Evolutionary conservation across 92 coral and sea anemone genomes (phyloP).

Genomic region (Montipora capitata): DNA sequence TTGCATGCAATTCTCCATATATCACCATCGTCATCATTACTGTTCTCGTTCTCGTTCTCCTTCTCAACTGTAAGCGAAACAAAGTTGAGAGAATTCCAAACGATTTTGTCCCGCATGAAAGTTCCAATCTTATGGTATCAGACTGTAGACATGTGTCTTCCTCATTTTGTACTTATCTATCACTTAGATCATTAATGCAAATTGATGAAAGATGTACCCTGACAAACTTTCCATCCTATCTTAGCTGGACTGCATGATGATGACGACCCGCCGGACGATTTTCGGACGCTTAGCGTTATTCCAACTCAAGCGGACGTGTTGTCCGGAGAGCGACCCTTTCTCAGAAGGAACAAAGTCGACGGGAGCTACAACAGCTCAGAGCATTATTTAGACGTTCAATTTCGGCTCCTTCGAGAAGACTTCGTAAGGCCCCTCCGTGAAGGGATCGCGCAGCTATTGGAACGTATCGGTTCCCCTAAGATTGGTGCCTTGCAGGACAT

Average conservation of each 20-base stretch:
- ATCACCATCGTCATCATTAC: no score
- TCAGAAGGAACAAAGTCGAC: constrained; percentile 84
- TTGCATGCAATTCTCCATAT: no score
- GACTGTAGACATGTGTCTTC: no score
- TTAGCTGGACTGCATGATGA: constrained; percentile 71
- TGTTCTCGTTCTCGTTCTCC: no score
- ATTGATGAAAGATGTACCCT: no score
- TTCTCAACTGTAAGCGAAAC: no score
- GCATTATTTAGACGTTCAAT: constrained; percentile 72
- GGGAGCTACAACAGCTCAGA: constrained; percentile 84
- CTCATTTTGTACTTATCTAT: no score
- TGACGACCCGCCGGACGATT: constrained; percentile 89
- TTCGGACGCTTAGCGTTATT: constrained; percentile 84
- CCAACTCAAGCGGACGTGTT: constrained; percentile 86
- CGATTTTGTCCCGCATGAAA: no score
- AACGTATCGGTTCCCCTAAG: constrained; percentile 59
- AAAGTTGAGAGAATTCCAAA: no score
- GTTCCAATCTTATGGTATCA: no score
- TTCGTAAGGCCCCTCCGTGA: constrained; percentile 88
- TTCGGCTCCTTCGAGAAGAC: no score
- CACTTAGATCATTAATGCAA: no score
- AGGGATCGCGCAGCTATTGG: constrained; percentile 80
- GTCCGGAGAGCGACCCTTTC: constrained; percentile 66
- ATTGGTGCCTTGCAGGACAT: constrained; percentile 79
- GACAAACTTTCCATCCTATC: not conserved